Base-by-base conservation (phyloP, 2,888 invertebrate genomes). In the Dryadula phaetusa region DNA sequence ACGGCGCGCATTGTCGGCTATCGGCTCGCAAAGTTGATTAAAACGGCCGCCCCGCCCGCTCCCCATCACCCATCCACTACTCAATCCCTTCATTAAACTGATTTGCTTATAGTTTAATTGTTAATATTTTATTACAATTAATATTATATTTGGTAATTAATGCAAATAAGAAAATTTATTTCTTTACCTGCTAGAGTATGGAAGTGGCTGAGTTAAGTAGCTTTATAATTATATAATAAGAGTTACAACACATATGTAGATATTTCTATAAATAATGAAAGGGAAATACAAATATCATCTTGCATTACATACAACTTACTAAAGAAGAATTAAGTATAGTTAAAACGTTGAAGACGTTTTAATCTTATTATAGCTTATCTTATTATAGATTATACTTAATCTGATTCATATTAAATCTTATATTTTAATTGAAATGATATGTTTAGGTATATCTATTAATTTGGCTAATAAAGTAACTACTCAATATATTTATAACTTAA, bases 11-110 rank as follows among this genome's bases (percentile, higher is more conserved):
- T 84, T 84, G 84, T 85, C 78, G 79, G 70, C 74, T 77, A 73
- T 76, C 73, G 72, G 70, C 76, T 75, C 69, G 74, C 75, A 81
- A 84, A 87, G 79, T 84, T 84, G 85, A 88, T 88, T 87, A 86
- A 82, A 83, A 78, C 64, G 62, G 54, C 72, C 67, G 47, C 72
- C 61, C 42, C 54, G 53, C 66, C 62, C 32, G 32, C 34, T 47
- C 53, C 47, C 44, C 44, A 18, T 62, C 64, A 40, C 66, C 53
- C 46, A 53, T 60, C 62, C 42, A 61, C 68, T 47, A 68, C 63
- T 69, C 62, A 60, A 66, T 66, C 70, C 69, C 66, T 58, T 72
- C 70, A 73, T 70, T 72, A 72, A 72, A 68, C 66, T 69, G 67
- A 69, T 70, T 70, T 69, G 65, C 58, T 63, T 74, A 69, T 70